phyloP scores from a whole-genome alignment of 2,797 vertebrate species.

The Trichosurus vulpecula region DNA sequence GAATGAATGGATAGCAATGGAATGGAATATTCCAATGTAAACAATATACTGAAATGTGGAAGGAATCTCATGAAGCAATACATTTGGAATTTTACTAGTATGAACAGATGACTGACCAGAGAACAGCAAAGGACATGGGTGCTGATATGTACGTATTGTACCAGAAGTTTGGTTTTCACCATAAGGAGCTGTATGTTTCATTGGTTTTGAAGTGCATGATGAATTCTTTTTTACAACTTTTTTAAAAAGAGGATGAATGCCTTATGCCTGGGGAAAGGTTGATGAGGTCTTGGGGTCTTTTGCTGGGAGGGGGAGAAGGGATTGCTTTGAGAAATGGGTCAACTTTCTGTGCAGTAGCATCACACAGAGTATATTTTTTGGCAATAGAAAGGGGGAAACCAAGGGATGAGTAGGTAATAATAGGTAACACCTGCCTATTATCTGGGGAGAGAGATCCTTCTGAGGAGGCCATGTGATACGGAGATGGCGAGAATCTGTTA shows the following conservation, averaged over 20 bases:
- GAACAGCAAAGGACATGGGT: background rate
- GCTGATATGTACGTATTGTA: background rate
- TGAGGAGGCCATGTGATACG: conserved; percentile 94
- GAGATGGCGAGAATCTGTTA: conserved; percentile 92
- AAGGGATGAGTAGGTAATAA: background rate
- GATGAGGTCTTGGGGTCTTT: background rate
- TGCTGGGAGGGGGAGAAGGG: background rate
- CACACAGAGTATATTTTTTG: background rate
- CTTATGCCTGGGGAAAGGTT: background rate
- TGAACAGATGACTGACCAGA: background rate
- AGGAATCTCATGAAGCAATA: background rate
- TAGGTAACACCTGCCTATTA: conserved; percentile 88
- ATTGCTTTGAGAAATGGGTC: background rate
- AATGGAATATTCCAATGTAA: background rate
- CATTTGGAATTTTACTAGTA: background rate
- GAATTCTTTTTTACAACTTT: background rate
- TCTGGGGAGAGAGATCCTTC: conserved; percentile 95
- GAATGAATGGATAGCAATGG: background rate
- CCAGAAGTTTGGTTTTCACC: background rate
- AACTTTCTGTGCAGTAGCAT: background rate
- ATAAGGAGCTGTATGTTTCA: background rate
- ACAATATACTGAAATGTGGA: background rate
- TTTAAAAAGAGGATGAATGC: background rate
- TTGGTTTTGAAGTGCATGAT: background rate
- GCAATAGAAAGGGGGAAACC: background rate